Evolutionary conservation across 2,113 vertebrate genomes (phyloP), one percentile per base, ranked within the genome.

Genomic region (Amphiprion ocellaris): DNA sequence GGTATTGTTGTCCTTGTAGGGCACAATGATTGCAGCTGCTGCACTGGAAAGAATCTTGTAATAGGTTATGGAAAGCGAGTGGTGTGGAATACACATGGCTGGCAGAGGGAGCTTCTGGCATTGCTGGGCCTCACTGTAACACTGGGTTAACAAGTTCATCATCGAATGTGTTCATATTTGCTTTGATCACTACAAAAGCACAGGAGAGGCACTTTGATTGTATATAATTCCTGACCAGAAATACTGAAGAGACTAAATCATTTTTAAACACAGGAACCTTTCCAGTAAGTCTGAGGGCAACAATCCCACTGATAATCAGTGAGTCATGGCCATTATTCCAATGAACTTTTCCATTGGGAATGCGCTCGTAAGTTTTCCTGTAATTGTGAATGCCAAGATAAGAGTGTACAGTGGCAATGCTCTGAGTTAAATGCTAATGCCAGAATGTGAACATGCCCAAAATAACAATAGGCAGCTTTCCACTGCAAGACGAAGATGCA

Each of bases 31-130:
- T 49, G 19, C 77, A 67, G 74, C 74, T 87, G 76, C 70, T 66
- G 68, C 49, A 14, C 1, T 81, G 83, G 89, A 86, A 91, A 86
- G 81, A 78, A 4, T 39, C 70, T 37, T 72, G 78, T 79, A 82
- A 83, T 69, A 77, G 77, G 66, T 87, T 77, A 74, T 5, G 23
- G 33, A 79, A 69, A 80, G 75, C 44, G 30, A 61, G 26, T 59
- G 61, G 54, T 63, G 79, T 75, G 62, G 78, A 67, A 60, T 59
- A 82, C 82, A 88, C 73, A 73, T 78, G 69, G 80, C 52, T 85
- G 84, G 61, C 65, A 78, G 81, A 82, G 68, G 55, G 15, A 23
- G 47, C 28, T 81, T 50, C 59, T 74, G 74, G 63, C 84, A 62
- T 49, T 10, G 7, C 33, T 6, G 9, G 72, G 24, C 62, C 26